Percentiles rank a stretch among this genome's conserved stretches.
phyloP scores from a whole-genome alignment of 2,113 vertebrate genomes.

The Pongo abelii region DNA sequence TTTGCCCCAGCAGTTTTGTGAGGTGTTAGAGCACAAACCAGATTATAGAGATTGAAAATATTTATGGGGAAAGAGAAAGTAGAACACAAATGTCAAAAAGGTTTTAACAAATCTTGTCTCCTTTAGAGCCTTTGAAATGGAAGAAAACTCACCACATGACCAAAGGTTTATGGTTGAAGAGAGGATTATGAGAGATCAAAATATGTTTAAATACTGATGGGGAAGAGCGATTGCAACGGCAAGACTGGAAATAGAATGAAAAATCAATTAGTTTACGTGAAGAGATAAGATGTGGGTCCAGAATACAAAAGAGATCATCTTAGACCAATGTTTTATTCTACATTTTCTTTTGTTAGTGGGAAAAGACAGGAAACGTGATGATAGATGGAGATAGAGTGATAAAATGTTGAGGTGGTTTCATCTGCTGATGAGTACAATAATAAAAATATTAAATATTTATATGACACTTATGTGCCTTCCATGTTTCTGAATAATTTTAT shows the following conservation, averaged over 20 bases:
- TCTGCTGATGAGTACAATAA: background rate
- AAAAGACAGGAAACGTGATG: background rate
- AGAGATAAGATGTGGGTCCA: background rate
- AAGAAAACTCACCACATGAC: background rate
- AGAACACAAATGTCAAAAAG: background rate
- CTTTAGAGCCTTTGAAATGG: background rate
- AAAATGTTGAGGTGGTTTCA: background rate
- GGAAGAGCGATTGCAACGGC: background rate
- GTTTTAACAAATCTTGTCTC: background rate
- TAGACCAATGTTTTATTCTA: background rate
- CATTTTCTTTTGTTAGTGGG: background rate
- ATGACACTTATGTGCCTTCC: background rate
- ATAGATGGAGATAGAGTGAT: fast-evolving
- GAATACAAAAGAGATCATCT: background rate
- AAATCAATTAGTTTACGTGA: background rate
- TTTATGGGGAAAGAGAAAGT: background rate
- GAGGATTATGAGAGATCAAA: background rate
- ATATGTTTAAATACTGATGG: background rate
- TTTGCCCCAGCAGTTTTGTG: background rate
- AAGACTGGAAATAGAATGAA: background rate
- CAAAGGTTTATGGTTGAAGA: background rate
- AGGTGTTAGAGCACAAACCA: background rate
- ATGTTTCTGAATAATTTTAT: background rate
- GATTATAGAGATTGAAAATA: background rate
- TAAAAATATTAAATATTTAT: background rate